Evolutionary conservation across 2,113 vertebrate species (phyloP).

Genomic region (Pelobates fuscus): DNA sequence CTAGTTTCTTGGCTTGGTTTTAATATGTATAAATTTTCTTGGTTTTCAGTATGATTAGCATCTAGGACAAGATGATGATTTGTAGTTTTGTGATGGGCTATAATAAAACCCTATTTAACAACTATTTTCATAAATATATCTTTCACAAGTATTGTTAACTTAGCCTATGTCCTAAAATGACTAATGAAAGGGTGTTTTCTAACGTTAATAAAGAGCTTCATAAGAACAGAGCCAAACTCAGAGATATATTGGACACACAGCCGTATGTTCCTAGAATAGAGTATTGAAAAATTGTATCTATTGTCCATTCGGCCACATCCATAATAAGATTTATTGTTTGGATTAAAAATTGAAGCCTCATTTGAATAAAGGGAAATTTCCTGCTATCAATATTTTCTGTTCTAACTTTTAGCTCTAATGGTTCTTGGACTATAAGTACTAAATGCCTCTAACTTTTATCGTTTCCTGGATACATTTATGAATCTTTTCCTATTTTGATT

Average conservation of each 20-base stretch:
- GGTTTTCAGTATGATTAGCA: conserved; percentile 35
- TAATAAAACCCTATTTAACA: conserved; percentile 43
- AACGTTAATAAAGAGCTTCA: conserved; percentile 18
- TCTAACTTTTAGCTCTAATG: conserved; percentile 14
- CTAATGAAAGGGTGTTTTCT: conserved; percentile 19
- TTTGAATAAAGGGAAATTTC: conserved; percentile 42
- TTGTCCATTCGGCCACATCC: conserved; percentile 44
- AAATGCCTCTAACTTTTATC: conserved; percentile 19
- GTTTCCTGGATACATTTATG: conserved; percentile 32
- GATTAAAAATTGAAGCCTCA: conserved; percentile 30
- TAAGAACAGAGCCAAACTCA: conserved; percentile 21
- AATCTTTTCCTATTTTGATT: conserved; percentile 10
- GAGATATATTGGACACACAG: conserved; percentile 39
- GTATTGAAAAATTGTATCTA: conserved; percentile 30
- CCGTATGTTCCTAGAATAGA: conserved; percentile 41
- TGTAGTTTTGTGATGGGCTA: conserved; percentile 39
- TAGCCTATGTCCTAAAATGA: conserved; percentile 26
- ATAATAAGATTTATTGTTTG: conserved; percentile 36
- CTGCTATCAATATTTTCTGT: conserved; percentile 43
- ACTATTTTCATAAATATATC: conserved; percentile 28
- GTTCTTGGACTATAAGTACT: conserved; percentile 27
- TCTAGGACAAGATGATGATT: conserved; percentile 40
- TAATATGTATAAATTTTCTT: conserved; percentile 28
- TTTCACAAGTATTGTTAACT: conserved; percentile 21
- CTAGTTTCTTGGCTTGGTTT: conserved; percentile 30